Conservation (phyloP, 1,140 invertebrate genomes). For the Drosophila nannoptera region DNA sequence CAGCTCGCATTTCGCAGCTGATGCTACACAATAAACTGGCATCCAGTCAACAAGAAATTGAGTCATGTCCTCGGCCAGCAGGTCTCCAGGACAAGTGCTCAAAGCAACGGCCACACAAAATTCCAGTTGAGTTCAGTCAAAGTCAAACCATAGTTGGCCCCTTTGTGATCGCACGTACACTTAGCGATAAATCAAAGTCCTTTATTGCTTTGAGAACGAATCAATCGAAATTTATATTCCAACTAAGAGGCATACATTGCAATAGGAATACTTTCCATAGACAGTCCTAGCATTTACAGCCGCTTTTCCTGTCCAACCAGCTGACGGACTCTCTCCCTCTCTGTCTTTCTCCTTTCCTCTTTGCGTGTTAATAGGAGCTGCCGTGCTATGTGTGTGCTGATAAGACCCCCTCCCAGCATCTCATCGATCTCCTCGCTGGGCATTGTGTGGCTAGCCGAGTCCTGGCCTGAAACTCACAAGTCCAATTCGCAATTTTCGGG, state of each 20-base stretch:
- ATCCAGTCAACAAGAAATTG: slow-evolving; percentile 24
- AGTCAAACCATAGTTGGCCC: not conserved
- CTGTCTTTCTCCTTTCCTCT: not conserved
- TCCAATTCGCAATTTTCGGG: slow-evolving; percentile 19
- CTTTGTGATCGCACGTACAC: not conserved
- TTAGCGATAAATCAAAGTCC: not conserved
- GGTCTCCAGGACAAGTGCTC: slow-evolving; percentile 5
- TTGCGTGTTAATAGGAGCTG: slow-evolving; percentile 19
- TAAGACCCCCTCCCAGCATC: slow-evolving; percentile 1
- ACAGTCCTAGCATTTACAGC: too few species aligned
- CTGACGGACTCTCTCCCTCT: not conserved
- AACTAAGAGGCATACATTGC: too few species aligned
- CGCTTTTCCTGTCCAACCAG: not conserved
- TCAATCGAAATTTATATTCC: too few species aligned
- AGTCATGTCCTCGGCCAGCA: not conserved
- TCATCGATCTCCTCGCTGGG: not conserved
- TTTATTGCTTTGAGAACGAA: too few species aligned
- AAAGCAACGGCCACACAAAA: slow-evolving; percentile 33
- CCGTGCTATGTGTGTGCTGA: slow-evolving; percentile 1
- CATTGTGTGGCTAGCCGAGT: slow-evolving; percentile 13
- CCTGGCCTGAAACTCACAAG: slow-evolving; percentile 1
- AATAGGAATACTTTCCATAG: too few species aligned
- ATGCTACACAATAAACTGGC: slow-evolving; percentile 17
- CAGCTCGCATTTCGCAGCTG: slow-evolving; percentile 5
- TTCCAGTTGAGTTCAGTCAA: slow-evolving; percentile 15